Evolutionary conservation across 1,140 invertebrate species (phyloP), one percentile per base, ranked within the genome.

Genomic region (Plectus sambesii): DNA sequence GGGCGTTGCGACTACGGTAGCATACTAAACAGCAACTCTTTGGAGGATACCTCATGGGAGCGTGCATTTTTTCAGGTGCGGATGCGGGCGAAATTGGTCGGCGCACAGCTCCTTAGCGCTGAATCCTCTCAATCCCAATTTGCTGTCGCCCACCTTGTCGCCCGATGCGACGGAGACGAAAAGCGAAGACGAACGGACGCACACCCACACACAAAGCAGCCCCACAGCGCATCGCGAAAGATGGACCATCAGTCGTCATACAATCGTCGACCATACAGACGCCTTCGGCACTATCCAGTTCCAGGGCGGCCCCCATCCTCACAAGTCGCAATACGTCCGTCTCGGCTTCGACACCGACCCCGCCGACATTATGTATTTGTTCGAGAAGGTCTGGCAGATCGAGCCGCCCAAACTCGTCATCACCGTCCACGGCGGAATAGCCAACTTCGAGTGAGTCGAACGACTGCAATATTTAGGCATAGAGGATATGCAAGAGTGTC

Each of bases 271-370:
- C 2, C 59, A 66, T 15, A 94, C 90, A 1, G 87, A 97, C 73
- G 87, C 89, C 1, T 96, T 87, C 72, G 90, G 90, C 25, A 92
- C 85, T 12, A 83, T 97, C 42, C 87, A 94, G 72, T 97, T 97
- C 70, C 87, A 93, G 70, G 87, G 88, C 9, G 58, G 55, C 9
- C 42, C 51, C 2, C 56, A 59, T 46, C 37, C 58, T 5, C 55
- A 60, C 36, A 60, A 60, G 42, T 51, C 58, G 5, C 74, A 92
- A 85, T 93, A 90, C 69, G 83, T 92, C 3, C 78, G 87, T 45
- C 73, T 94, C 39, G 82, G 86, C 17, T 84, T 88, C 72, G 88
- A 94, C 72, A 90, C 88, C 5, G 77, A 83, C 53, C 84, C 89
- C 4, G 87, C 92, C 67, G 78, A 85, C 26, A 82, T 96, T 48